These are phyloP conservation scores for Aplysia californica DNA, from an alignment of 1,140 invertebrate species.

Conservation along the genomic window DNA sequence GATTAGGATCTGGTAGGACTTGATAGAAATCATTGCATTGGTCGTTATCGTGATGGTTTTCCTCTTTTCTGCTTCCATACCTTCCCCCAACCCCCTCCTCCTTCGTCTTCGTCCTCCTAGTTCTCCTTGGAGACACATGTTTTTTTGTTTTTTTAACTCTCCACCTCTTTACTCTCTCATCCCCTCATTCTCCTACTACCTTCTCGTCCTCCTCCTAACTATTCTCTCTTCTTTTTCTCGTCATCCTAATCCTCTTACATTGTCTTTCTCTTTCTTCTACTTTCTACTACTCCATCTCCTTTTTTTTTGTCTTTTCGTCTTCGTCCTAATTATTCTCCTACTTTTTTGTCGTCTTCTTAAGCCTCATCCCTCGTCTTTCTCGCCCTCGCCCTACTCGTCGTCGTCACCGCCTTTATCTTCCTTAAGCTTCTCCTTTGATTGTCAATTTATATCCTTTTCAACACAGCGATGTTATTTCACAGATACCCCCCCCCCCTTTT, in stretches of 20 bases:
- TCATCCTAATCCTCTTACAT: neutral
- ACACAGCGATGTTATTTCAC: neutral
- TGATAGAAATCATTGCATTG: too few species aligned
- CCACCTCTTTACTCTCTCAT: neutral
- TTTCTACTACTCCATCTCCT: slow-evolving; percentile 2
- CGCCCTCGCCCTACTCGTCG: neutral
- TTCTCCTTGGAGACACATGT: too few species aligned
- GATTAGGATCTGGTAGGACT: too few species aligned
- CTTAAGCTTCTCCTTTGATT: neutral
- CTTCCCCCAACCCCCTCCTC: too few species aligned
- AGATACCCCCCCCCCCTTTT: neutral
- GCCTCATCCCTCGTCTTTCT: neutral
- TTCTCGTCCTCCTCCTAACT: neutral
- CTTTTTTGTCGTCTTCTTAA: neutral
- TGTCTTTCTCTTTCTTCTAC: neutral
- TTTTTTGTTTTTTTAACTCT: too few species aligned
- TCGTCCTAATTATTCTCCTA: neutral
- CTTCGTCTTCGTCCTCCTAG: too few species aligned
- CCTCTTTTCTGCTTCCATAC: too few species aligned
- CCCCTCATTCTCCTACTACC: neutral
- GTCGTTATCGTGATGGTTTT: too few species aligned
- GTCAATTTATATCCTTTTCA: neutral
- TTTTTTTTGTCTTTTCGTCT: neutral
- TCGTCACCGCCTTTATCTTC: neutral
- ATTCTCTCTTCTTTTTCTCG: too few species aligned